Conservation (phyloP, 2,113 vertebrate genomes). For the Merops nubicus region DNA sequence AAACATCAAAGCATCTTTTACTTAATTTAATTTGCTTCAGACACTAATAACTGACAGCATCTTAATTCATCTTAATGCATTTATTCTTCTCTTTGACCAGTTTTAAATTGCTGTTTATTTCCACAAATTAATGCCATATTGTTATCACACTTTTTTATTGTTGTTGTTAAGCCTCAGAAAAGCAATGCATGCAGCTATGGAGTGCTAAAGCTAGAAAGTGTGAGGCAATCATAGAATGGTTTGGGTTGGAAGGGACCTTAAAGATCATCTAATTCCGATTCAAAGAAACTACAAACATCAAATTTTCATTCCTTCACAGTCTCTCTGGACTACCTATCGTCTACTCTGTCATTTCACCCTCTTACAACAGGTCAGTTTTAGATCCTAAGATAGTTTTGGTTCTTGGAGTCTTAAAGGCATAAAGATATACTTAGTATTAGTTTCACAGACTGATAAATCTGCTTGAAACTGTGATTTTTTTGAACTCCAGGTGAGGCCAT, state of each 20-base stretch:
- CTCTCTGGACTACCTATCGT: neutral
- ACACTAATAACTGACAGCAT: neutral
- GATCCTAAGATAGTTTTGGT: neutral
- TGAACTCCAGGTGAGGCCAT: neutral
- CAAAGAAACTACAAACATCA: neutral
- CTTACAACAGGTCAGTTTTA: neutral
- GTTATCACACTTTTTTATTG: neutral
- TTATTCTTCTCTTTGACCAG: neutral
- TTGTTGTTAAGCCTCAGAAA: neutral
- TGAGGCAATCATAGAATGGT: no score
- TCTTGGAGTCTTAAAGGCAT: neutral
- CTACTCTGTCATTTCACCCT: neutral
- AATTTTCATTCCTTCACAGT: neutral
- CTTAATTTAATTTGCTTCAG: neutral
- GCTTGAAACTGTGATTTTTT: neutral
- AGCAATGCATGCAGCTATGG: neutral
- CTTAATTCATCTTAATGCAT: neutral
- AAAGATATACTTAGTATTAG: neutral
- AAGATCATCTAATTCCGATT: neutral
- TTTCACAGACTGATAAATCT: neutral
- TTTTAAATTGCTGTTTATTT: neutral
- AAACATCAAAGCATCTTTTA: slow-evolving; percentile 8
- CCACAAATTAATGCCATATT: neutral
- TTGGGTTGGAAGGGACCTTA: neutral
- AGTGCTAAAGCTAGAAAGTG: neutral